These are phyloP conservation scores for Tetranychus piercei DNA, from an alignment of 2,888 invertebrate genomes.

Conservation along the genomic window DNA sequence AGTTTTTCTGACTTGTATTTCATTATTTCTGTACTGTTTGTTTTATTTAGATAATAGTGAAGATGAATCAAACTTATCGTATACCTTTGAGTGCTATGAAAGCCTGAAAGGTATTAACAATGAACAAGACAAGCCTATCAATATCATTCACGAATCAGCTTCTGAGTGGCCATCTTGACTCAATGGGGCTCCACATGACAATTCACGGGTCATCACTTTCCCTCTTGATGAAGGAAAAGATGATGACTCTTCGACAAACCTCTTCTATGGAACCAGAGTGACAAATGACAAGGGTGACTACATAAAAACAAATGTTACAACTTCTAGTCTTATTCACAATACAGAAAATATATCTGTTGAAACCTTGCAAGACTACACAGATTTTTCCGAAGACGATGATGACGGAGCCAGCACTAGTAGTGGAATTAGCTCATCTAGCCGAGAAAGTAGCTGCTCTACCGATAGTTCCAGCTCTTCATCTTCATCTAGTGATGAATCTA, in stretches of 20 bases:
- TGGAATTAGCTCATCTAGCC: neutral
- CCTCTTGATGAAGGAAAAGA: conserved; percentile 18
- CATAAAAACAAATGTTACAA: neutral
- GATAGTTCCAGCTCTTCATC: neutral
- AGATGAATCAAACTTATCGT: conserved; percentile 5
- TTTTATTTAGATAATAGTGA: neutral
- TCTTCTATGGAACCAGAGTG: neutral
- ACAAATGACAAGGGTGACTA: neutral
- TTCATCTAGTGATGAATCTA: neutral
- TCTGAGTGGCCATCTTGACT: conserved; percentile 96
- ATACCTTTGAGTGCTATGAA: neutral
- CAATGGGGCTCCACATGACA: conserved; percentile 37
- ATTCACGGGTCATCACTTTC: conserved; percentile 17
- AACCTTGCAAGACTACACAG: neutral
- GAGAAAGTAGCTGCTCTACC: neutral
- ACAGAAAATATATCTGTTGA: neutral
- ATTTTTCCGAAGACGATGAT: neutral
- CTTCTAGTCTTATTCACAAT: too few species aligned
- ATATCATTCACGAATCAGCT: conserved; percentile 55
- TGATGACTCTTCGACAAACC: neutral
- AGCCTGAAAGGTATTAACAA: neutral
- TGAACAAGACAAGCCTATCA: conserved; percentile 9
- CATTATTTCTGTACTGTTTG: neutral
- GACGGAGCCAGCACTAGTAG: neutral
- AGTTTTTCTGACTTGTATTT: neutral